Base-by-base conservation (phyloP, 2,888 invertebrate species). In the Sepiola atlantica region DNA sequence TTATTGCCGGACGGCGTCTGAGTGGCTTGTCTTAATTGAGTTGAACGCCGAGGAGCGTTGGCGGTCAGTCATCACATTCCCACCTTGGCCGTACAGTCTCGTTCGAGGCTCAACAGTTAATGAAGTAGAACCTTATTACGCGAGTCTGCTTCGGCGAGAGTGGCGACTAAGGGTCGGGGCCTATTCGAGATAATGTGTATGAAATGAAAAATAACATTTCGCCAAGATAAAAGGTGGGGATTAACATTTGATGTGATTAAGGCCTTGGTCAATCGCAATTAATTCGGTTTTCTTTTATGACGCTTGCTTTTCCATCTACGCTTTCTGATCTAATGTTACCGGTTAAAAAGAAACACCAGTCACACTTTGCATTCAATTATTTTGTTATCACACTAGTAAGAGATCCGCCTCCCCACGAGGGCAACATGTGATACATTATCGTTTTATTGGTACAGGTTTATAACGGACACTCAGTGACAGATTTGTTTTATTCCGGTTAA, bases 21-120 rank as follows among this genome's bases (percentile, higher is more conserved):
- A 77, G 77, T 77, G n/a, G 77, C 77, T 77, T 77, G 77, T 77
- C 77, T 77, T 77, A 77, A 77, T 77, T 77, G 77, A 77, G 77
- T 32, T 77, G 77, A 77, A 77, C n/a, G 77, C 18, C n/a, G 77
- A 77, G 77, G 77, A 77, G 77, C 77, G 77, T 45, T 45, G 77
- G 14, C 77, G 77, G 77, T 77, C 77, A 77, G 77, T 77, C 77
- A 77, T 77, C 77, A 77, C n/a, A n/a, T 77, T 32, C 77, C 77
- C 77, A n/a, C 77, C 77, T 77, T 18, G 18, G n/a, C 32, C n/a
- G n/a, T 77, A n/a, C 77, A 16, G n/a, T n/a, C 77, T 77, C 77
- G 28, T 77, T 77, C 28, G n/a, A n/a, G 77, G 28, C 77, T 77
- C 77, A 32, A 77, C 77, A 77, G n/a, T 77, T 77, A 77, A 77